A percentile compares a stretch with the other conserved stretches of the same genome.
Evolutionary conservation across 2,888 invertebrate species (phyloP).

Genomic region (Amphipyra tragopoginis): DNA sequence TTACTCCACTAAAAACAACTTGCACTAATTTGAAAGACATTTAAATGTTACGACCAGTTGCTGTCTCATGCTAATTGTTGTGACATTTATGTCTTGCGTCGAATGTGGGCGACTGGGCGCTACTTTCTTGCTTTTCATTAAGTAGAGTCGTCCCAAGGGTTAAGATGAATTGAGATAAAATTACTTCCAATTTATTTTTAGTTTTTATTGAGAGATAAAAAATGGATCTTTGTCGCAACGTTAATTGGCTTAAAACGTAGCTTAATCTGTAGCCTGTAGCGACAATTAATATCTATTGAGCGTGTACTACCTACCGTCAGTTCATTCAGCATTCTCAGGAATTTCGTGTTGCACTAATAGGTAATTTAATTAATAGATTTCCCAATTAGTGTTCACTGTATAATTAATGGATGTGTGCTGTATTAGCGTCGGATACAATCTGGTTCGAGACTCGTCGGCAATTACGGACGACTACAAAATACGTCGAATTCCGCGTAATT

Average conservation of each 20-base stretch:
- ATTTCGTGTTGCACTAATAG: constrained; percentile 71
- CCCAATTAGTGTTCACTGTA: constrained; percentile 84
- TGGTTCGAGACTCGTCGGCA: constrained; percentile 84
- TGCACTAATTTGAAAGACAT: constrained; percentile 49
- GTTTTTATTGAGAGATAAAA: background rate
- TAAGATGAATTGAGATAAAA: constrained; percentile 22
- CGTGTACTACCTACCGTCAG: constrained; percentile 23
- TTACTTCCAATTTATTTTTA: constrained; percentile 10
- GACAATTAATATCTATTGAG: constrained; percentile 37
- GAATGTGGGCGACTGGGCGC: constrained; percentile 34
- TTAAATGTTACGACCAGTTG: constrained; percentile 49
- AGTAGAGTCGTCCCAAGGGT: constrained; percentile 17
- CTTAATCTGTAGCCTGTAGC: constrained; percentile 3
- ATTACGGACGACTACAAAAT: constrained; percentile 87
- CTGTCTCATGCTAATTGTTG: constrained; percentile 34
- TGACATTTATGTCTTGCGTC: constrained; percentile 41
- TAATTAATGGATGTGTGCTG: constrained; percentile 85
- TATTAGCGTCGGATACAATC: constrained; percentile 87
- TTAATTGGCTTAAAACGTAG: background rate
- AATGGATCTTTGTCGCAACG: background rate
- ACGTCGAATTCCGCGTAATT: constrained; percentile 88
- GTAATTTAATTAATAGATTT: constrained; percentile 86
- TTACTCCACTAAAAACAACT: constrained; percentile 30
- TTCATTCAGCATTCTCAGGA: constrained; percentile 61
- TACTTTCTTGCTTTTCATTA: constrained; percentile 44